These are phyloP conservation scores for Miltochrista miniata DNA, from an alignment of 2,888 invertebrate species.

Conservation along the genomic window DNA sequence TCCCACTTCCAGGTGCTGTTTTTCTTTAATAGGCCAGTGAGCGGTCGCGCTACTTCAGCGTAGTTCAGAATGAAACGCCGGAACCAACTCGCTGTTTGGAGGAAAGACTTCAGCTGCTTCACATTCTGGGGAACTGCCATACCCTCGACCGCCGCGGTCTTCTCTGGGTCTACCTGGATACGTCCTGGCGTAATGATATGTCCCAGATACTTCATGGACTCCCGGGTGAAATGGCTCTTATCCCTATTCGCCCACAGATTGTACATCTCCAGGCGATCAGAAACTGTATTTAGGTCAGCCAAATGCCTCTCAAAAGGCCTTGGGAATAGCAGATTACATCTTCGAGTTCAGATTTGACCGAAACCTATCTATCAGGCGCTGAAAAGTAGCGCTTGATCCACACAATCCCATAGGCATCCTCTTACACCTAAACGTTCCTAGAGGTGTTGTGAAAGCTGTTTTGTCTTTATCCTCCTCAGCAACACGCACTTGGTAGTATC, in stretches of 20 bases:
- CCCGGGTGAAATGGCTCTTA: not conserved
- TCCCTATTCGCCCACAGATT: constrained; percentile 30
- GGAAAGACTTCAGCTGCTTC: constrained; percentile 10
- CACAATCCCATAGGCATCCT: no score
- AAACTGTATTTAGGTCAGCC: constrained; percentile 34
- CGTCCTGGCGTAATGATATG: not conserved
- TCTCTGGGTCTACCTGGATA: not conserved
- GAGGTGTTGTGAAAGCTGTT: no score
- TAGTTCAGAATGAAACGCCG: constrained; percentile 21
- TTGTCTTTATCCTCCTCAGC: no score
- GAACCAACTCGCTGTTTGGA: constrained; percentile 19
- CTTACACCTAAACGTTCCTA: no score
- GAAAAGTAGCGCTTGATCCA: no score
- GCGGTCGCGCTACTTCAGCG: constrained; percentile 9
- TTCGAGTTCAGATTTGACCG: no score
- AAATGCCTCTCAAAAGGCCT: constrained; percentile 9
- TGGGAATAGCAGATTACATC: no score
- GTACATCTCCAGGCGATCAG: constrained; percentile 31
- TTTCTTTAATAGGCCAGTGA: constrained; percentile 14
- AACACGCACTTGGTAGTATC: no score
- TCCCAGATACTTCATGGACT: not conserved
- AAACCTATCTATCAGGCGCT: no score
- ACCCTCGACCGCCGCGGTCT: not conserved
- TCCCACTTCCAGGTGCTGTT: constrained; percentile 2
- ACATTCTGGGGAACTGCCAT: not conserved